Evolutionary conservation across 2,888 invertebrate species (phyloP).

Genomic region (Oxytorus armatus): DNA sequence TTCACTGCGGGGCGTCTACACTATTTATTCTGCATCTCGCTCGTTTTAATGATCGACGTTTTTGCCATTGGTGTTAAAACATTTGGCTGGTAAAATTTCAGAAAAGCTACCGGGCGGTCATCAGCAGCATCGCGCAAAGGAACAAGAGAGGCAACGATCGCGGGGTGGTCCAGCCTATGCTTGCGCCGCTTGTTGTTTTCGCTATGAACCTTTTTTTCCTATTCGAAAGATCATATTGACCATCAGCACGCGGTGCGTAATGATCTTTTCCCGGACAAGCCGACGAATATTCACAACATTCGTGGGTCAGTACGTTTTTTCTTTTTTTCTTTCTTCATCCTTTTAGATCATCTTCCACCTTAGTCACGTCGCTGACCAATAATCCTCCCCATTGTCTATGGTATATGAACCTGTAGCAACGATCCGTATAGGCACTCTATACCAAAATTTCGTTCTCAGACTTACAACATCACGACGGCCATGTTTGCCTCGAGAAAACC

Average conservation of each 20-base stretch:
- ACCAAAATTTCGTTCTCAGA: constrained; percentile 26
- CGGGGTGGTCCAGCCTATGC: constrained; percentile 53
- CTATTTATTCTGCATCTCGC: constrained; percentile 28
- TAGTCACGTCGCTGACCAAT: constrained; percentile 68
- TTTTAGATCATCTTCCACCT: constrained; percentile 36
- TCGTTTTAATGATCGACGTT: constrained; percentile 51
- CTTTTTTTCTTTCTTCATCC: constrained; percentile 49
- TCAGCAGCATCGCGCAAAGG: constrained; percentile 41
- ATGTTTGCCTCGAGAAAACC: constrained; percentile 1
- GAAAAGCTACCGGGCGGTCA: constrained; percentile 44
- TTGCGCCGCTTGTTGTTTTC: constrained; percentile 52
- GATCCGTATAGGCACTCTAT: too few relatives aligned
- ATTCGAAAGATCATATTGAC: constrained; percentile 41
- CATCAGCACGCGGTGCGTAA: constrained; percentile 46
- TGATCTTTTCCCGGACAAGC: constrained; percentile 47
- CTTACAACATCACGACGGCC: constrained; percentile 10
- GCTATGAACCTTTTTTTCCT: constrained; percentile 11
- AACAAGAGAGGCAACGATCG: constrained; percentile 7
- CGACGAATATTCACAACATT: constrained; percentile 71
- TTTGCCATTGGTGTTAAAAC: constrained; percentile 44
- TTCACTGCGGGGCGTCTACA: constrained; percentile 70
- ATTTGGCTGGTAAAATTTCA: constrained; percentile 40
- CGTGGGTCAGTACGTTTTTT: constrained; percentile 36
- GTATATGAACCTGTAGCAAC: not conserved
- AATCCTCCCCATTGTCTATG: constrained; percentile 70